phyloP scores from a whole-genome alignment of 2,888 invertebrate genomes.

The Embidobia sp. region DNA sequence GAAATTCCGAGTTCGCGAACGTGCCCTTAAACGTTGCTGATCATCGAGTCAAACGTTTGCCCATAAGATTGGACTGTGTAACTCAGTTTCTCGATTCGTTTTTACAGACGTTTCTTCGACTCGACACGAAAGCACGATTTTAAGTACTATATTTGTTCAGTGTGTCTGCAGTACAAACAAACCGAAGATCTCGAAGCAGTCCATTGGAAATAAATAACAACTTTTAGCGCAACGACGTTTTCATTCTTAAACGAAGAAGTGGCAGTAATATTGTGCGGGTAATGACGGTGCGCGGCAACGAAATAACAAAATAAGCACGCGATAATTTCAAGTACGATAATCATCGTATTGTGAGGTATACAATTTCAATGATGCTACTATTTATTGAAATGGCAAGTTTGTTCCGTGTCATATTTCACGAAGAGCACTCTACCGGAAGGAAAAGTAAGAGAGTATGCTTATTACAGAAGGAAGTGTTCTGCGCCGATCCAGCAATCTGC shows the following conservation, averaged over 20 bases:
- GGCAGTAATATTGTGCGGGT: conserved; percentile 17
- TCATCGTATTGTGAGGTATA: conserved; percentile 37
- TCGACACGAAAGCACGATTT: conserved; percentile 24
- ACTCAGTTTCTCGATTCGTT: conserved; percentile 8
- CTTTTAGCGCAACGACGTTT: conserved; percentile 34
- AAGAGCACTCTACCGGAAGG: conserved; percentile 48
- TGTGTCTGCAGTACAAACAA: conserved; percentile 25
- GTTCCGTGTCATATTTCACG: conserved; percentile 49
- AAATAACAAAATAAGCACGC: conserved; percentile 30
- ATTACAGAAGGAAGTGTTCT: conserved; percentile 42
- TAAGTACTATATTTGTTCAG: conserved; percentile 14
- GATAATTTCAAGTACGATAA: conserved; percentile 34
- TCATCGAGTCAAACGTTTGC: too few species aligned
- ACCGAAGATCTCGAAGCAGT: conserved; percentile 7
- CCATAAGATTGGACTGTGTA: too few species aligned
- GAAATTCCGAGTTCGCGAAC: neutral
- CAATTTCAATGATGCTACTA: conserved; percentile 41
- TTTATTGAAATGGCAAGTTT: conserved; percentile 40
- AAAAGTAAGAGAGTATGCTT: conserved; percentile 48
- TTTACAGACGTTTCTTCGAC: too few species aligned
- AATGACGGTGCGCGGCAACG: conserved; percentile 19
- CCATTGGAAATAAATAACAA: conserved; percentile 26
- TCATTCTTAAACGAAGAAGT: conserved; percentile 32
- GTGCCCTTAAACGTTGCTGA: conserved; percentile 15
- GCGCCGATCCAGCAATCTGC: conserved; percentile 49